Evolutionary conservation across 2,113 vertebrate genomes (phyloP).

Genomic region (Propithecus coquereli): DNA sequence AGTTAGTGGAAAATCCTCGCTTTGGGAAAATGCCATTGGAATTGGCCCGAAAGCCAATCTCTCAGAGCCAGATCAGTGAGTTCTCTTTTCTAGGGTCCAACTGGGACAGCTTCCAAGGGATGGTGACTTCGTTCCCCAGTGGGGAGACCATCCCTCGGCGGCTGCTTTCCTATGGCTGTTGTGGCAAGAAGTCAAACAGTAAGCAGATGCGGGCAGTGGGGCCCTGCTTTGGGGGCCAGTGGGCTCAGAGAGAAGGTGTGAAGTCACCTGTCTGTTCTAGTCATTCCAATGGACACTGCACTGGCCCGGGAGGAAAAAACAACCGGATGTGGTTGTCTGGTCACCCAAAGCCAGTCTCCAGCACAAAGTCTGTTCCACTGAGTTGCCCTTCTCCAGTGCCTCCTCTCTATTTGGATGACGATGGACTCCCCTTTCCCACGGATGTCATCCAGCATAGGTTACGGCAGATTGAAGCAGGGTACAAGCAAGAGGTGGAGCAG

Average conservation of each 20-base stretch:
- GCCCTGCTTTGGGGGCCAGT: constrained; percentile 80
- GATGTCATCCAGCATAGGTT: constrained; percentile 97
- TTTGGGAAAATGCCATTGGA: constrained; percentile 78
- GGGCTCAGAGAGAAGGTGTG: constrained; percentile 79
- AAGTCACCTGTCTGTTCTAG: constrained; percentile 73
- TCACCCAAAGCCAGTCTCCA: constrained; percentile 81
- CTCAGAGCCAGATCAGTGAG: constrained; percentile 91
- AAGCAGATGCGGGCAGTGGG: constrained; percentile 86
- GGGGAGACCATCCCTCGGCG: constrained; percentile 82
- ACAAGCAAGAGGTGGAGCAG: constrained; percentile 98
- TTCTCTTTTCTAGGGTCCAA: constrained; percentile 91
- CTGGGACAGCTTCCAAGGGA: constrained; percentile 95
- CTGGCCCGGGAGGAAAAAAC: constrained; percentile 79
- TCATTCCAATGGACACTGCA: constrained; percentile 71
- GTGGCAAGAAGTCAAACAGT: constrained; percentile 86
- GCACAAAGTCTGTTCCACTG: constrained; percentile 80
- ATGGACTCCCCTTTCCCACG: constrained; percentile 94
- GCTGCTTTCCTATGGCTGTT: constrained; percentile 86
- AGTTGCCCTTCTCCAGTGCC: constrained; percentile 88
- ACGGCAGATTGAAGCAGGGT: constrained; percentile 96
- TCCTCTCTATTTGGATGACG: constrained; percentile 93
- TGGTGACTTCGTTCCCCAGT: constrained; percentile 88
- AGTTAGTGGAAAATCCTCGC: constrained; percentile 66
- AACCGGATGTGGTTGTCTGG: constrained; percentile 73
- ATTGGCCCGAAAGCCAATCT: constrained; percentile 83